Evolutionary conservation across 2,888 invertebrate species (phyloP).

Genomic region (Cantharis nigra): DNA sequence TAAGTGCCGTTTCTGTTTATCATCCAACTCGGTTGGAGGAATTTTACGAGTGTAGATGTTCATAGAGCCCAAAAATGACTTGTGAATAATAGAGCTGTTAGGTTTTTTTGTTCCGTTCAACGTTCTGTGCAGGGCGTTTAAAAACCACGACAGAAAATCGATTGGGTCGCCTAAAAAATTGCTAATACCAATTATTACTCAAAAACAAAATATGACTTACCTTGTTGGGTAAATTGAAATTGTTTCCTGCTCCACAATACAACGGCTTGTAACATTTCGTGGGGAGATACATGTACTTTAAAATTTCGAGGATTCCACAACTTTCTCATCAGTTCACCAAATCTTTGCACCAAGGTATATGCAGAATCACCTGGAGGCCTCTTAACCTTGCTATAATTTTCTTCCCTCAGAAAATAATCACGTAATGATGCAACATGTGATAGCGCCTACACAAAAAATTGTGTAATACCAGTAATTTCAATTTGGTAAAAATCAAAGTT

Average conservation of each 20-base stretch:
- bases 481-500: no score
- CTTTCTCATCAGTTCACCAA: conserved; percentile 95
- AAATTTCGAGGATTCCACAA: conserved; percentile 99
- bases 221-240: conserved; percentile 98
- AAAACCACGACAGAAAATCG: conserved; percentile 97
- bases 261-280: conserved; percentile 99
- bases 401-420: conserved; percentile 93
- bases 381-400: conserved; percentile 86
- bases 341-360: conserved; percentile 86
- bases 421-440: conserved; percentile 94
- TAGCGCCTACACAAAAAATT: conserved; percentile 69
- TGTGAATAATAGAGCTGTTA: conserved; percentile 90
- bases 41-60: conserved; percentile 89
- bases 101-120: conserved; percentile 89
- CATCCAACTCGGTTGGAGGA: conserved; percentile 89
- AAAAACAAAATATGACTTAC: conserved; percentile 54
- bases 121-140: conserved; percentile 93
- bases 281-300: conserved; percentile 99
- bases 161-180: conserved; percentile 83
- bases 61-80: conserved; percentile 92
- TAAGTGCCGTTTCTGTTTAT: conserved; percentile 81
- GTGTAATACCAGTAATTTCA: background rate
- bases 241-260: conserved; percentile 95
- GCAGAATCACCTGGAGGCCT: conserved; percentile 95
- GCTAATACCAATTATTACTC: no score